Percentiles rank a stretch among this genome's conserved stretches.
These are phyloP conservation scores for Cloeon dipterum DNA, from an alignment of 2,888 invertebrate species.

Conservation along the genomic window DNA sequence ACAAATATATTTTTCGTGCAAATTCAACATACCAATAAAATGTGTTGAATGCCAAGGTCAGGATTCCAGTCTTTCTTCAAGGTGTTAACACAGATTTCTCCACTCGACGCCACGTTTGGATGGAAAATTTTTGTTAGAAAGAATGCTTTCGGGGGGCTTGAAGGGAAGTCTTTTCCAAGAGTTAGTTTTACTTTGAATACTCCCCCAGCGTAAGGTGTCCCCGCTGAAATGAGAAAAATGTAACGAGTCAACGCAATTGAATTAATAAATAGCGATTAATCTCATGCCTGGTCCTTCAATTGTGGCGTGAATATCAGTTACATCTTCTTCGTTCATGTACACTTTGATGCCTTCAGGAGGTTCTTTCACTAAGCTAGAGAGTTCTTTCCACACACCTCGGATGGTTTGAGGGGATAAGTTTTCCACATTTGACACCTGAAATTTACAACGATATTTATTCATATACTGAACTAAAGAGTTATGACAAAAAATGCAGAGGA, in stretches of 20 bases:
- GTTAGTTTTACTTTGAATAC: conserved; percentile 73
- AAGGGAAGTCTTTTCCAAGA: conserved; percentile 80
- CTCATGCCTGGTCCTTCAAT: conserved; percentile 60
- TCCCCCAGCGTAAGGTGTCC: conserved; percentile 79
- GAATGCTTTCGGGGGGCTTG: conserved; percentile 74
- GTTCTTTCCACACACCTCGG: conserved; percentile 65
- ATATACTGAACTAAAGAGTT: conserved; percentile 2
- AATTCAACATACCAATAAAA: conserved; percentile 42
- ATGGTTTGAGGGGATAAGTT: conserved; percentile 87
- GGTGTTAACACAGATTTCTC: conserved; percentile 93
- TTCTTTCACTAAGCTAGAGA: conserved; percentile 55
- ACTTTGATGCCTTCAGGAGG: conserved; percentile 85
- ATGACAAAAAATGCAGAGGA: neutral
- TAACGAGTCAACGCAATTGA: neutral
- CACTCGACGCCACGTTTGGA: conserved; percentile 82
- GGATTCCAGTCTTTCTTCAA: conserved; percentile 92
- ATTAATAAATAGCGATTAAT: conserved; percentile 1
- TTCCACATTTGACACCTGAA: conserved; percentile 73
- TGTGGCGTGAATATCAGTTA: conserved; percentile 79
- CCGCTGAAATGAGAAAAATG: conserved; percentile 28
- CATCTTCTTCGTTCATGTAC: conserved; percentile 72
- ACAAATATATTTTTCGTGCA: conserved; percentile 4
- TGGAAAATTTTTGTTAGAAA: conserved; percentile 94
- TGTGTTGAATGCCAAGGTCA: conserved; percentile 85
- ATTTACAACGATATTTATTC: too few species aligned